A percentile compares a stretch with the other conserved stretches of the same genome.
Evolutionary conservation across 2,888 invertebrate species (phyloP).

Genomic region (Anoplius nigerrimus): DNA sequence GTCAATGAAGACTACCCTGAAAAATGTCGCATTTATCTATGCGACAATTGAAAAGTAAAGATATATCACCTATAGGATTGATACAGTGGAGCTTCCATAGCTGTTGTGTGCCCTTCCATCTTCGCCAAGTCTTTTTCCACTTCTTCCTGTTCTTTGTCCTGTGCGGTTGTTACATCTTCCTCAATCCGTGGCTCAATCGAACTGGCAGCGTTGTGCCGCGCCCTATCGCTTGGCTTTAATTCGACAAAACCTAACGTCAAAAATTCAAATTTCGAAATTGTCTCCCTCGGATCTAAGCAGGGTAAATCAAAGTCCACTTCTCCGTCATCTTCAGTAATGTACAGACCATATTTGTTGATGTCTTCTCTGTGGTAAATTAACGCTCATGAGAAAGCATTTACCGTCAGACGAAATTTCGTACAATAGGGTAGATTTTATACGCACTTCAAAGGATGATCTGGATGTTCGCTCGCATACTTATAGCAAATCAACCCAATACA

Average conservation of each 20-base stretch:
- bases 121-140: constrained; percentile 79
- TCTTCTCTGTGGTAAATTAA: constrained; percentile 73
- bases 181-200: constrained; percentile 71
- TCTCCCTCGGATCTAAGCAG: constrained; percentile 90
- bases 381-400: background rate
- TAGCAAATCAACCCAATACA: constrained; percentile 95
- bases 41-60: no score
- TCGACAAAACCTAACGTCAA: constrained; percentile 91
- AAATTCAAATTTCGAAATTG: constrained; percentile 95
- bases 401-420: background rate
- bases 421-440: constrained; percentile 26
- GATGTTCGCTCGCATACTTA: constrained; percentile 79
- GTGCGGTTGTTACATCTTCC: constrained; percentile 60
- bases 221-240: constrained; percentile 77
- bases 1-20: constrained; percentile 9
- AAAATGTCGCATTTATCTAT: background rate
- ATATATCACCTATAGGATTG: constrained; percentile 78
- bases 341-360: constrained; percentile 87
- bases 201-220: constrained; percentile 64
- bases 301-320: constrained; percentile 96
- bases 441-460: constrained; percentile 73
- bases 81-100: constrained; percentile 91
- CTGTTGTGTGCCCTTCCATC: constrained; percentile 85
- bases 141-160: constrained; percentile 64
- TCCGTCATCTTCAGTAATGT: constrained; percentile 97